Conservation (phyloP, 2,888 invertebrate genomes). For the Dolichomitus sp. region DNA sequence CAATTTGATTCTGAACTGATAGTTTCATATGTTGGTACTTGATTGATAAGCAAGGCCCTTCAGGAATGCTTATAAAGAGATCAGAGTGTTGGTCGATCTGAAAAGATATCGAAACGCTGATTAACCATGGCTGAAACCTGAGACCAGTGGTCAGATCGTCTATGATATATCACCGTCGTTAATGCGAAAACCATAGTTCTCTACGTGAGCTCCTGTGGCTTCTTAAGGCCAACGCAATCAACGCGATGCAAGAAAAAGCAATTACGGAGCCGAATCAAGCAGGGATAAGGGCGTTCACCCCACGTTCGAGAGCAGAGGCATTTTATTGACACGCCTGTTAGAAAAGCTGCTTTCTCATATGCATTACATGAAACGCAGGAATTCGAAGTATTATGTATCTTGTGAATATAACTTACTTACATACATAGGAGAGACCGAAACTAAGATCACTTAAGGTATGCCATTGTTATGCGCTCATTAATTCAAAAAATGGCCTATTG, state of each 20-base stretch:
- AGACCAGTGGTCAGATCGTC: conserved; percentile 21
- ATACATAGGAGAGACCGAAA: not conserved
- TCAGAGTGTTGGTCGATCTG: conserved; percentile 17
- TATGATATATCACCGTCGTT: conserved; percentile 66
- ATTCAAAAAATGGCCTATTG: no score
- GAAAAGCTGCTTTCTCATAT: conserved; percentile 33
- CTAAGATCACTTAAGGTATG: no score
- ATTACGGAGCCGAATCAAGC: conserved; percentile 62
- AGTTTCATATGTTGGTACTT: conserved; percentile 40
- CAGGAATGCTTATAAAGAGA: conserved; percentile 32
- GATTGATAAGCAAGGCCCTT: conserved; percentile 43
- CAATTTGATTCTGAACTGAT: conserved; percentile 22
- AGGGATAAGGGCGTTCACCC: conserved; percentile 52
- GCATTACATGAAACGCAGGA: conserved; percentile 9
- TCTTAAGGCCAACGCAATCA: conserved; percentile 65
- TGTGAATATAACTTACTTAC: conserved; percentile 12
- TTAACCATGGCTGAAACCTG: conserved; percentile 57
- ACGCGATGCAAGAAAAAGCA: conserved; percentile 63
- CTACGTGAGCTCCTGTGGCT: conserved; percentile 38
- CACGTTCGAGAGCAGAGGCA: conserved; percentile 3
- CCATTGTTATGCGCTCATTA: no score
- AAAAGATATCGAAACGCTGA: conserved; percentile 47
- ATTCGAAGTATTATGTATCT: conserved; percentile 43
- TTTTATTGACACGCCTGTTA: conserved; percentile 12
- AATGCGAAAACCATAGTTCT: conserved; percentile 69